Percentiles rank a stretch among this genome's conserved stretches.
phyloP scores from a whole-genome alignment of 2,888 invertebrate genomes.

The Podabrus alpinus region DNA sequence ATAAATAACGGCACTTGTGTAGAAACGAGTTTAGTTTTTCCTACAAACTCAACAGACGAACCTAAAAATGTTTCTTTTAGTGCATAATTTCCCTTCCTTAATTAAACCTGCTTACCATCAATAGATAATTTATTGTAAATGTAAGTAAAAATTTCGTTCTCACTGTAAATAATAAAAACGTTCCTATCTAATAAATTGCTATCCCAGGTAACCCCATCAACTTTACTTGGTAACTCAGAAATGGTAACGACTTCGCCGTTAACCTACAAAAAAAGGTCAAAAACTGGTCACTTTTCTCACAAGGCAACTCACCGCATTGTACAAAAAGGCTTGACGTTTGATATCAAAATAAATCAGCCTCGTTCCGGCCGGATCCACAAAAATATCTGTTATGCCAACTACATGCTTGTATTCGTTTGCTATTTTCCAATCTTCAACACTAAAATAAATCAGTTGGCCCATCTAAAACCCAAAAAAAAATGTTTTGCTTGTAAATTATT shows the following conservation, averaged over 20 bases:
- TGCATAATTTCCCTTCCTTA: background rate
- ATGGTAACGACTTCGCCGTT: slow-evolving; percentile 66
- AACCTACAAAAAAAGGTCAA: slow-evolving; percentile 51
- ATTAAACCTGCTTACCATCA: slow-evolving; percentile 59
- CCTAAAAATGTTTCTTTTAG: slow-evolving; percentile 52
- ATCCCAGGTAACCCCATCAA: slow-evolving; percentile 90
- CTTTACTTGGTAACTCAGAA: slow-evolving; percentile 68
- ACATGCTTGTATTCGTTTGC: slow-evolving; percentile 82
- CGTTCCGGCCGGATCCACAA: slow-evolving; percentile 83
- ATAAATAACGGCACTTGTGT: slow-evolving; percentile 84
- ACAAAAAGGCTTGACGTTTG: slow-evolving; percentile 79
- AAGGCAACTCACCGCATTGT: slow-evolving; percentile 65
- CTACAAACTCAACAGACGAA: slow-evolving; percentile 70
- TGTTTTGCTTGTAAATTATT: background rate
- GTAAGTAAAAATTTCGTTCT: slow-evolving; percentile 75
- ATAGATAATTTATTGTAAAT: slow-evolving; percentile 78
- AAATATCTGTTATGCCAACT: slow-evolving; percentile 73
- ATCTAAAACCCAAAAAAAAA: slow-evolving; percentile 61
- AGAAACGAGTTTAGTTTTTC: slow-evolving; percentile 75
- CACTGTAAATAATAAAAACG: slow-evolving; percentile 81
- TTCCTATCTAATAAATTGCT: slow-evolving; percentile 81
- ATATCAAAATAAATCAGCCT: slow-evolving; percentile 82
- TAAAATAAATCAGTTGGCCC: slow-evolving; percentile 88
- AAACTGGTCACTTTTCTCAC: background rate
- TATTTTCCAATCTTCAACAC: slow-evolving; percentile 87